phyloP scores from a whole-genome alignment of 1,140 invertebrate species.

The Phortica variegata region DNA sequence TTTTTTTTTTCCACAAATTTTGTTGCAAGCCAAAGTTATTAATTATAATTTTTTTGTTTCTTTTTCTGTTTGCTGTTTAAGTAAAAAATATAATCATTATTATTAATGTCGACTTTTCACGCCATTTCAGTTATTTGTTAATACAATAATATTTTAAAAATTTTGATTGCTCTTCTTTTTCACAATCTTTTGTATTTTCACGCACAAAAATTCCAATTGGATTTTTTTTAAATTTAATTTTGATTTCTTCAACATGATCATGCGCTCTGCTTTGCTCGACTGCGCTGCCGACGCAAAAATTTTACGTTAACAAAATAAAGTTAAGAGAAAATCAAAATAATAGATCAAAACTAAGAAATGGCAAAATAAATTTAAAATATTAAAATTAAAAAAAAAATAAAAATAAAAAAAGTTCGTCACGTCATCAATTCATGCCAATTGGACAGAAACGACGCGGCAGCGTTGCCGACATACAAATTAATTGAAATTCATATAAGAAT shows the following conservation, averaged over 20 bases:
- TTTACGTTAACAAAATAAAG: too few species aligned
- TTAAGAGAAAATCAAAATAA: too few species aligned
- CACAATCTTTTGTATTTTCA: not conserved
- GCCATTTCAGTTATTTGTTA: not conserved
- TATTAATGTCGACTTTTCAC: not conserved
- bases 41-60: not conserved
- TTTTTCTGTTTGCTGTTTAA: not conserved
- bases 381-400: not conserved
- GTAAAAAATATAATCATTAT: not conserved
- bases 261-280: too few species aligned
- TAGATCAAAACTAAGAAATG: too few species aligned
- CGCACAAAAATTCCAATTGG: not conserved
- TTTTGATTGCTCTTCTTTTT: not conserved
- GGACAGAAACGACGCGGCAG: conserved; percentile 21
- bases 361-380: too few species aligned
- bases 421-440: conserved; percentile 54
- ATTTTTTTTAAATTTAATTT: not conserved
- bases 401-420: conserved; percentile 20
- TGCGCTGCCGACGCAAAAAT: too few species aligned
- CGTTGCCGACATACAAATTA: conserved; percentile 34
- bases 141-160: not conserved
- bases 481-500: conserved; percentile 54
- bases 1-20: too few species aligned
- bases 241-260: not conserved
- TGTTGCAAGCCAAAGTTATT: too few species aligned